Percentiles rank a stretch among this genome's conserved stretches.
Conservation (phyloP, 2,797 vertebrate species). For the Borostomias antarcticus region DNA sequence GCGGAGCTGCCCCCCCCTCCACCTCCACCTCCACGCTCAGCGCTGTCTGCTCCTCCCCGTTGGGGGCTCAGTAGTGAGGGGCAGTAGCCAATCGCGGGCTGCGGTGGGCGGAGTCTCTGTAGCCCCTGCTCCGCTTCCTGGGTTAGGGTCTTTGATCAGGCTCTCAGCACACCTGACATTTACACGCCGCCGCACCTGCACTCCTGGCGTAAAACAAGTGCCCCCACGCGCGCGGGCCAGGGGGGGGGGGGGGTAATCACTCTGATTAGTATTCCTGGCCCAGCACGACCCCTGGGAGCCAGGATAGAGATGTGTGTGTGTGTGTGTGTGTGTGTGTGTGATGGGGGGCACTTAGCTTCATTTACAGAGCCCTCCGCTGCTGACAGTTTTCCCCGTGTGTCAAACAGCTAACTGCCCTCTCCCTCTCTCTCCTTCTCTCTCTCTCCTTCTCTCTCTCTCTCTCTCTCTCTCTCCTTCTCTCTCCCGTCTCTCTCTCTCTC, state of each 20-base stretch:
- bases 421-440: constrained; percentile 47
- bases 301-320: constrained; percentile 57
- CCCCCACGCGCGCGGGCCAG: constrained; percentile 73
- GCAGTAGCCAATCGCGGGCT: constrained; percentile 54
- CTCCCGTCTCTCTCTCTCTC: neutral
- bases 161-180: constrained; percentile 90
- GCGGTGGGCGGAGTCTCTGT: constrained; percentile 68
- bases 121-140: constrained; percentile 70
- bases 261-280: constrained; percentile 95
- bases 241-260: constrained; percentile 93
- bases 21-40: too few relatives aligned
- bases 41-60: too few relatives aligned
- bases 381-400: constrained; percentile 2
- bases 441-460: constrained; percentile 2
- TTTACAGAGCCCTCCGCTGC: constrained; percentile 38
- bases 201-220: constrained; percentile 79
- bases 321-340: constrained; percentile 34
- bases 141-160: constrained; percentile 77
- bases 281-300: constrained; percentile 86
- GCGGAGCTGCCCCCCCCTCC: too few relatives aligned
- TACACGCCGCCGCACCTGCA: constrained; percentile 82
- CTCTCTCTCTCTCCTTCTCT: neutral
- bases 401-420: constrained; percentile 21
- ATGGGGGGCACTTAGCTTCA: constrained; percentile 25
- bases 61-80: too few relatives aligned